phyloP scores from a whole-genome alignment of 2,797 vertebrate genomes.

The Simalia tracyae region DNA sequence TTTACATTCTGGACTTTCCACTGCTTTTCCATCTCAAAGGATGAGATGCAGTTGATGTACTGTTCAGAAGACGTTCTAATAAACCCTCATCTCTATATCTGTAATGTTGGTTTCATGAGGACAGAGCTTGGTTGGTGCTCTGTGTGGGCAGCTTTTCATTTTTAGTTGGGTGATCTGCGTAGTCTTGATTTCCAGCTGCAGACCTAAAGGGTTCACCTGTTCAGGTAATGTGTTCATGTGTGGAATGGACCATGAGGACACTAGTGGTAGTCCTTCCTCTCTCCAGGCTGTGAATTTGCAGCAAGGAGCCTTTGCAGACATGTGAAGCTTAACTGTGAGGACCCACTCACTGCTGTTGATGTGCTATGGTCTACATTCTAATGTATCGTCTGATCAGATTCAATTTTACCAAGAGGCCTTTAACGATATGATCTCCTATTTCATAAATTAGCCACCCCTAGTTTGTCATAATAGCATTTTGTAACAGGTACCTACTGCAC shows the following conservation, averaged over 20 bases:
- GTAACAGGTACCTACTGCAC: background rate
- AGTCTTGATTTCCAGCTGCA: too few species aligned
- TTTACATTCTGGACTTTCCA: background rate
- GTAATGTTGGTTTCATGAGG: background rate
- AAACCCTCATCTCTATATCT: background rate
- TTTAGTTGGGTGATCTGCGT: background rate
- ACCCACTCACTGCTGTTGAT: background rate
- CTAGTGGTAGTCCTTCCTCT: background rate
- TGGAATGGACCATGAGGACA: background rate
- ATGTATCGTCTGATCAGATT: background rate
- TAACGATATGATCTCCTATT: background rate
- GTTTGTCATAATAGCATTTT: background rate
- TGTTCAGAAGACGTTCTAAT: background rate
- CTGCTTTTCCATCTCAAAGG: background rate
- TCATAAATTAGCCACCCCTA: background rate
- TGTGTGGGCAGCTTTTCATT: background rate
- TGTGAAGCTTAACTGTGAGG: background rate
- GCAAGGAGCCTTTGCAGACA: background rate
- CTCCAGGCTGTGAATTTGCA: background rate
- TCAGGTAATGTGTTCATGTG: background rate
- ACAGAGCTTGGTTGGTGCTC: background rate
- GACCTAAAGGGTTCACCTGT: background rate
- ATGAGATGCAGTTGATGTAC: background rate
- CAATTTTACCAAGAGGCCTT: background rate
- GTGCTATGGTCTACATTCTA: background rate